A percentile compares a stretch with the other conserved stretches of the same genome.
These are phyloP conservation scores for Tichodroma muraria DNA, from an alignment of 2,113 vertebrate genomes.

Conservation along the genomic window DNA sequence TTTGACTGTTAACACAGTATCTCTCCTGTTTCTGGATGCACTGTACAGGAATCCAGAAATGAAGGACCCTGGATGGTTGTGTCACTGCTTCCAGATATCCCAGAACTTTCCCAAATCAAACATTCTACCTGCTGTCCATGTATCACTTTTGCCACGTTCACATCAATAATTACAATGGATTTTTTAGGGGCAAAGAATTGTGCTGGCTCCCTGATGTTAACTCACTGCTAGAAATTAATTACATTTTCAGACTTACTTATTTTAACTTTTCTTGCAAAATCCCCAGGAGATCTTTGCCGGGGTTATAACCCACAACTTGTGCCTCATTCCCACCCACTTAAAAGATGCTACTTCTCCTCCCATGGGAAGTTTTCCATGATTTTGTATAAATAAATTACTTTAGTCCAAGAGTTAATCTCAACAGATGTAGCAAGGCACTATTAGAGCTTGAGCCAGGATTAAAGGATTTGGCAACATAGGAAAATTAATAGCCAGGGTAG, in stretches of 20 bases:
- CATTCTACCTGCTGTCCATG: background rate
- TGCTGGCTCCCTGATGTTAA: background rate
- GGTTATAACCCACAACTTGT: background rate
- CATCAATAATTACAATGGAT: background rate
- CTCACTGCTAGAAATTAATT: background rate
- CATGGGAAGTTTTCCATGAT: background rate
- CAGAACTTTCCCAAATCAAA: background rate
- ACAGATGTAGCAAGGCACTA: background rate
- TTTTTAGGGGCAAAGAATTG: background rate
- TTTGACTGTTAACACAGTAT: background rate
- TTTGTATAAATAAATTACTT: conserved; percentile 22
- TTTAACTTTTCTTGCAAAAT: background rate
- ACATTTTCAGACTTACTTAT: background rate
- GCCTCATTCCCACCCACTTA: background rate
- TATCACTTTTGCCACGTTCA: background rate
- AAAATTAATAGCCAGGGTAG: conserved; percentile 24
- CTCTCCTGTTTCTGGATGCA: background rate
- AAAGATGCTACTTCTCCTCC: background rate
- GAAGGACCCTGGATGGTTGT: background rate
- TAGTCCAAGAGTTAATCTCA: conserved; percentile 24
- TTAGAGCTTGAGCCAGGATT: conserved; percentile 35
- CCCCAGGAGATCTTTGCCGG: background rate
- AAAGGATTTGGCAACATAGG: conserved; percentile 6
- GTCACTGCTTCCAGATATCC: background rate
- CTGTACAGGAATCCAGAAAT: background rate